Percentiles rank a stretch among this genome's conserved stretches.
Evolutionary conservation across 2,797 vertebrate genomes (phyloP).

Genomic region (Lophotriccus pileatus): DNA sequence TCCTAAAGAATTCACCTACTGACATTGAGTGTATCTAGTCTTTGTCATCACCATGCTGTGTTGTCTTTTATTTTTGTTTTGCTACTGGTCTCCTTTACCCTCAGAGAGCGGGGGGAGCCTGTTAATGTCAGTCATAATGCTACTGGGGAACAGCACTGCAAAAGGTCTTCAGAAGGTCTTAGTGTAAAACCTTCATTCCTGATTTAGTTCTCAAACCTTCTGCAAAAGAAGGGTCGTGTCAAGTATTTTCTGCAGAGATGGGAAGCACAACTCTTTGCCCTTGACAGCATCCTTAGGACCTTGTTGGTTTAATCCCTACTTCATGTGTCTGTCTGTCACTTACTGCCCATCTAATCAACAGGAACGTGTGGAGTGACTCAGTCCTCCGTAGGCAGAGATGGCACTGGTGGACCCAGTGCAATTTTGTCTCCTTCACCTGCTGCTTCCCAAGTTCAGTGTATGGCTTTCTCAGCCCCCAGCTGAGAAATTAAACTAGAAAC

Average conservation of each 20-base stretch:
- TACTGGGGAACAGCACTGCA: not conserved
- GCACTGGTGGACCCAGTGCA: not conserved
- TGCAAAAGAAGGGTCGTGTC: not conserved
- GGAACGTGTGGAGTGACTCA: not conserved
- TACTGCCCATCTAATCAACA: not conserved
- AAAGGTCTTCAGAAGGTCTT: not conserved
- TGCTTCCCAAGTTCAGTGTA: not conserved
- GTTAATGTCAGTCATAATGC: not conserved
- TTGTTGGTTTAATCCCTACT: not conserved
- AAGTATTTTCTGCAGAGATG: not conserved
- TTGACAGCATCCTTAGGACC: not conserved
- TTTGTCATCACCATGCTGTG: slow-evolving; percentile 52
- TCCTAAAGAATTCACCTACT: slow-evolving; percentile 66
- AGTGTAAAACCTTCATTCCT: not conserved
- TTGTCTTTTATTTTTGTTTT: slow-evolving; percentile 56
- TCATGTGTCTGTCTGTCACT: not conserved
- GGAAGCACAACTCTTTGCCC: not conserved
- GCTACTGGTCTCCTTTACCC: not conserved
- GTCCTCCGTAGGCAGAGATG: not conserved
- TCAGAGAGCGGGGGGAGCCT: not conserved
- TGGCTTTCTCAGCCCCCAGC: not conserved
- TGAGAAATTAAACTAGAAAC: not conserved
- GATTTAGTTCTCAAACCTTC: not conserved
- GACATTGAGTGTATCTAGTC: slow-evolving; percentile 59
- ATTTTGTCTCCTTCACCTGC: not conserved